Evolutionary conservation across 37 sponge, comb jelly and placozoan species (phyloP).

Genomic region (Mnemiopsis leidyi): DNA sequence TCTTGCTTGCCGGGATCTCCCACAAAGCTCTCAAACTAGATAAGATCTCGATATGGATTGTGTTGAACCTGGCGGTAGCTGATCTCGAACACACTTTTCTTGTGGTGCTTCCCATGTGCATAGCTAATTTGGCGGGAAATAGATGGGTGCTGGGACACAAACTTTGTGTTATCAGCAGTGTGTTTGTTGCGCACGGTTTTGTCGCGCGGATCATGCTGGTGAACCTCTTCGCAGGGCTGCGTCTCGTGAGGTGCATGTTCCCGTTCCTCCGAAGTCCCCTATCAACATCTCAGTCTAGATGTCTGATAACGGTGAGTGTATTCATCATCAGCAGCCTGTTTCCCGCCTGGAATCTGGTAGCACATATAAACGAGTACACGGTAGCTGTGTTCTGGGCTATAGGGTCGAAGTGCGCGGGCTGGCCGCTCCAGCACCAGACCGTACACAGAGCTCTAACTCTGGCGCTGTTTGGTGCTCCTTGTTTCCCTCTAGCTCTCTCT

Average conservation of each 20-base stretch:
- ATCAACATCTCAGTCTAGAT: not conserved
- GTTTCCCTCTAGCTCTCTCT: not conserved
- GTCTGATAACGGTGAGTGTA: not conserved
- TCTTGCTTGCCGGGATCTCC: not conserved
- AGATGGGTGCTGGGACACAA: not conserved
- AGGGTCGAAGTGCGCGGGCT: conserved; percentile 32
- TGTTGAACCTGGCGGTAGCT: not conserved
- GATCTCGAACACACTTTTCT: not conserved
- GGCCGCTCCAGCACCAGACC: conserved; percentile 4
- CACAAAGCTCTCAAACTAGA: not conserved
- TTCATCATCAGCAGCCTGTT: not conserved
- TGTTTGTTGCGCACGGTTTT: not conserved
- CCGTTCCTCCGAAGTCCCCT: not conserved
- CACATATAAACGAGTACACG: not conserved
- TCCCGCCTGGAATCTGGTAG: conserved; percentile 1
- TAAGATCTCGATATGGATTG: conserved; percentile 14
- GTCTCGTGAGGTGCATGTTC: not conserved
- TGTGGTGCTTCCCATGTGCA: conserved; percentile 22
- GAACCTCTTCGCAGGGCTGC: conserved; percentile 27
- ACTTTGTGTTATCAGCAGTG: not conserved
- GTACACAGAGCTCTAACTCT: not conserved
- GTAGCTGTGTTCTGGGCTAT: conserved; percentile 41
- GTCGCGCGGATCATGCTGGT: conserved; percentile 19
- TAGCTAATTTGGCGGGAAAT: not conserved
- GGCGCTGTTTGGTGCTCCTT: conserved; percentile 23